A percentile compares a stretch with the other conserved stretches of the same genome.
phyloP scores from a whole-genome alignment of 2,797 vertebrate species.

The Crocodylus rhombifer region DNA sequence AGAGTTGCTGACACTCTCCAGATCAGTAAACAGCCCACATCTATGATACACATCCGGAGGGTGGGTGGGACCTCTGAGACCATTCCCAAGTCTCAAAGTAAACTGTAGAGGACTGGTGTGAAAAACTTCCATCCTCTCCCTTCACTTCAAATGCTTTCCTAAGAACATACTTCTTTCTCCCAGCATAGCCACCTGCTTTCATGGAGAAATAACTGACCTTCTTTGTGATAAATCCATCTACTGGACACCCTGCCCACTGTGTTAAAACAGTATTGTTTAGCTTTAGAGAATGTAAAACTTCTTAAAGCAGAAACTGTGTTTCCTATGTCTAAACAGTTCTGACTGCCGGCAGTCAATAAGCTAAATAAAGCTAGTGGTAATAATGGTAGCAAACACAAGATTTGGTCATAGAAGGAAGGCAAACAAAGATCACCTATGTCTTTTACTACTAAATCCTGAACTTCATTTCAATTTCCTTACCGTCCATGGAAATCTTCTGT shows the following conservation, averaged over 20 bases:
- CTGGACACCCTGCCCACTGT: background rate
- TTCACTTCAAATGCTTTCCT: background rate
- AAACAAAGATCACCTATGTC: background rate
- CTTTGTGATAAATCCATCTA: background rate
- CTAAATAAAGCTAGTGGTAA: background rate
- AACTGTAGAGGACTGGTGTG: background rate
- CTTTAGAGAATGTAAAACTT: background rate
- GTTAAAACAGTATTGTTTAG: background rate
- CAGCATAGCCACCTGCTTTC: background rate
- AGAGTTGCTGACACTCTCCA: background rate
- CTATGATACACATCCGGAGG: background rate
- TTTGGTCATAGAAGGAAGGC: background rate
- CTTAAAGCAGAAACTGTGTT: background rate
- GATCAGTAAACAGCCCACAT: background rate
- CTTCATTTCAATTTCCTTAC: constrained; percentile 80
- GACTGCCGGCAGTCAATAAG: background rate
- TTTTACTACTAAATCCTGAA: background rate
- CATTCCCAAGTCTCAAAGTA: background rate
- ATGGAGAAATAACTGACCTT: background rate
- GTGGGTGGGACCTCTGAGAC: background rate
- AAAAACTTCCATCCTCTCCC: background rate
- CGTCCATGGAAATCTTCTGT: constrained; percentile 93
- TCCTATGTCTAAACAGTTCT: background rate
- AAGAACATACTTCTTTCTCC: background rate
- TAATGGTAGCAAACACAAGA: background rate